phyloP scores from a whole-genome alignment of 2,113 vertebrate genomes.

The Syngnathus floridae region DNA sequence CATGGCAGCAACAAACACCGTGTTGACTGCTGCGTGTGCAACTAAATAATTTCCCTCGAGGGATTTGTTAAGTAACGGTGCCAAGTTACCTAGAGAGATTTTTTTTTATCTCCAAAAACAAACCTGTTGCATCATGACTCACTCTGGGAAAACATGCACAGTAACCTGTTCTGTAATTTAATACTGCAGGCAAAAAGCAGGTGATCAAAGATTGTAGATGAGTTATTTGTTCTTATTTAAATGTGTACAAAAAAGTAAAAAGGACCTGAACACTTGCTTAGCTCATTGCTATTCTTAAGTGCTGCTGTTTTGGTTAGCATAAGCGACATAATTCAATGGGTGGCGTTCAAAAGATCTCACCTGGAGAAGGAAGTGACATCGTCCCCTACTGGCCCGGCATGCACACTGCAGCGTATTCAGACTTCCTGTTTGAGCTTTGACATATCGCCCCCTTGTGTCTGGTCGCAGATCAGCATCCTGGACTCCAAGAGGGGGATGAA shows the following conservation, averaged over 20 bases:
- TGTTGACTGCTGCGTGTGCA: background rate
- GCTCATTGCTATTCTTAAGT: no score
- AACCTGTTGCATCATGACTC: background rate
- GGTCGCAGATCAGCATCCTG: constrained; percentile 82
- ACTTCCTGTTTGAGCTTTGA: background rate
- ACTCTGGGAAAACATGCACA: background rate
- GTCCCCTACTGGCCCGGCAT: background rate
- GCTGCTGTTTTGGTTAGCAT: no score
- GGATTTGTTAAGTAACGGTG: background rate
- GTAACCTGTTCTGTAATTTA: background rate
- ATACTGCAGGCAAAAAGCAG: background rate
- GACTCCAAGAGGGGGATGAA: constrained; percentile 97
- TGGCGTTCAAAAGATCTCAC: no score
- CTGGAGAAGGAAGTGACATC: no score
- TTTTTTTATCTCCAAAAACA: background rate
- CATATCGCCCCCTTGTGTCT: background rate
- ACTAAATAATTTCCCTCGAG: background rate
- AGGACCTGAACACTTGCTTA: no score
- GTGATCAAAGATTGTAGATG: background rate
- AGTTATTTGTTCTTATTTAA: background rate
- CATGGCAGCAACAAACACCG: background rate
- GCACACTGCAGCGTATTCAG: background rate
- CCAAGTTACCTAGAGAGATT: background rate
- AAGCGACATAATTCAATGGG: no score
- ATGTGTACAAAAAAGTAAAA: background rate